Conservation (phyloP, 2,888 invertebrate species). For the Chloromyia formosa region DNA sequence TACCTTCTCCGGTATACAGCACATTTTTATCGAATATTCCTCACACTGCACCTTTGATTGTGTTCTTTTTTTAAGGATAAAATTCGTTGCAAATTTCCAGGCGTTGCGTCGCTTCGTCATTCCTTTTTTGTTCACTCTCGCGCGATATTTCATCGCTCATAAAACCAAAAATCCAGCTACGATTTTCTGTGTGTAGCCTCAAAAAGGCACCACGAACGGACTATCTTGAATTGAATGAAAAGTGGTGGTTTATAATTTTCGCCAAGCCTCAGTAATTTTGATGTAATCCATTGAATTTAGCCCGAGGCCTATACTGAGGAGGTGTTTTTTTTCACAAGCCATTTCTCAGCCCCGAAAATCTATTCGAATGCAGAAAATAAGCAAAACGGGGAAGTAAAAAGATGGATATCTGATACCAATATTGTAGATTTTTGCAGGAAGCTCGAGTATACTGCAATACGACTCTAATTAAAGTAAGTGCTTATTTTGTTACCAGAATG, state of each 20-base stretch:
- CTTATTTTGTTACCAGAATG: background rate
- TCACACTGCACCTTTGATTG: slow-evolving; percentile 11
- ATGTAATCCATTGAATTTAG: slow-evolving; percentile 39
- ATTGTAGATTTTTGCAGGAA: background rate
- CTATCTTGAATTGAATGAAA: background rate
- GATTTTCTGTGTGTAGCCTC: background rate
- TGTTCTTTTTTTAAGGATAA: background rate
- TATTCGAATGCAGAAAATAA: background rate
- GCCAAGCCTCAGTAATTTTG: slow-evolving; percentile 37
- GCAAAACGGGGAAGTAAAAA: background rate
- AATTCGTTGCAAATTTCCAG: background rate
- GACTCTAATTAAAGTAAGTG: slow-evolving; percentile 11
- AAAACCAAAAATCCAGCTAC: slow-evolving; percentile 17
- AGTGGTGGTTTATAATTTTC: slow-evolving; percentile 36
- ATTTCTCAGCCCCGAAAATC: background rate
- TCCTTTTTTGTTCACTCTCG: background rate
- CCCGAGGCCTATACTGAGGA: slow-evolving; percentile 22
- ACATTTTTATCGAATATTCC: slow-evolving; percentile 17
- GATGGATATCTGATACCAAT: background rate
- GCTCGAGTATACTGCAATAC: background rate
- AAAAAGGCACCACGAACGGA: slow-evolving; percentile 20
- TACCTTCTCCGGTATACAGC: too few species aligned
- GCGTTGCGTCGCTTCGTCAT: too few species aligned
- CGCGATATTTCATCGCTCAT: slow-evolving; percentile 9
- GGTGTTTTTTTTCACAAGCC: slow-evolving; percentile 10